Conservation (phyloP, 2,888 invertebrate species). For the Agelastica alni region DNA sequence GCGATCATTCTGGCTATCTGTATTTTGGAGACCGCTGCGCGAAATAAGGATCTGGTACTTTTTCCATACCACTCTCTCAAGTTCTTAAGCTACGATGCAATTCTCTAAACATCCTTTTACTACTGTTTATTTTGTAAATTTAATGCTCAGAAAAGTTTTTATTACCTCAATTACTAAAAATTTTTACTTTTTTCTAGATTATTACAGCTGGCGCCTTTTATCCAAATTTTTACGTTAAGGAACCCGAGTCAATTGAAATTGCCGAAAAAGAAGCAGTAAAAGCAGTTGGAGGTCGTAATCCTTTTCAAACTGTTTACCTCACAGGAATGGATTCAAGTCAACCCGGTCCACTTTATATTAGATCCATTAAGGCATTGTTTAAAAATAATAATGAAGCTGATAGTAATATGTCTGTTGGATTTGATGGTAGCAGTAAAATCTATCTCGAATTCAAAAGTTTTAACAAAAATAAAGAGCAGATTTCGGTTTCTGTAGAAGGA, state of each 20-base stretch:
- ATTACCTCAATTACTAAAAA: no score
- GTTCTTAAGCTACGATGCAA: no score
- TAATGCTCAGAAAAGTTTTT: no score
- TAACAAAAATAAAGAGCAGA: conserved; percentile 42
- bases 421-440: conserved; percentile 64
- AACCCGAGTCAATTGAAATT: conserved; percentile 59
- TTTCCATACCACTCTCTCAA: no score
- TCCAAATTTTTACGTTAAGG: conserved; percentile 82
- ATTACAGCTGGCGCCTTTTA: conserved; percentile 89
- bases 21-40: no score
- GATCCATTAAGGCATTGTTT: conserved; percentile 65
- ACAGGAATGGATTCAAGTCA: conserved; percentile 65
- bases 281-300: conserved; percentile 73
- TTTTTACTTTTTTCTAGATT: conserved; percentile 58
- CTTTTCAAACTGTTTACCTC: conserved; percentile 74
- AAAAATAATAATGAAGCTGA: conserved; percentile 52
- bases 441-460: conserved; percentile 66
- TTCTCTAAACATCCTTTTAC: no score
- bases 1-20: no score
- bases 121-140: no score
- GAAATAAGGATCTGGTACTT: no score
- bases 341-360: conserved; percentile 72
- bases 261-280: conserved; percentile 71
- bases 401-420: conserved; percentile 60
- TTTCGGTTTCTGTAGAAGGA: conserved; percentile 44